These are phyloP conservation scores for Periophthalmodon schlosseri DNA, from an alignment of 2,113 vertebrate genomes.

Conservation along the genomic window DNA sequence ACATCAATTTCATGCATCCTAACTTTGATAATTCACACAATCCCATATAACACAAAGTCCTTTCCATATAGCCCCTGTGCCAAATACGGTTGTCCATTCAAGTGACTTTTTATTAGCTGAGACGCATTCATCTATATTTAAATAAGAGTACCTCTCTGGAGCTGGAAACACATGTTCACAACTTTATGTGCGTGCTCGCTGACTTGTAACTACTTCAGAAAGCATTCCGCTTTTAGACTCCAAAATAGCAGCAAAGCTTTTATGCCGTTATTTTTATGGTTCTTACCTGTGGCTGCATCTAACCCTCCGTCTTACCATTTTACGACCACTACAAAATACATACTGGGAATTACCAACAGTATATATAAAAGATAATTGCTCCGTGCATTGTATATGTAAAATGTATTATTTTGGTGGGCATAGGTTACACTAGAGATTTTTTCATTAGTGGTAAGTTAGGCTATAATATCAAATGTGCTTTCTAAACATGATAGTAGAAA, in stretches of 20 bases:
- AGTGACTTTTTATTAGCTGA: slow-evolving; percentile 45
- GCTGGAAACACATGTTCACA: slow-evolving; percentile 40
- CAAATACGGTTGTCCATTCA: slow-evolving; percentile 49
- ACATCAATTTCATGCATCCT: slow-evolving; percentile 1
- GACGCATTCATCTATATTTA: slow-evolving; percentile 61
- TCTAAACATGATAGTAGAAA: background rate
- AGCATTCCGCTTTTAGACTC: slow-evolving; percentile 25
- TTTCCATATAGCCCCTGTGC: slow-evolving; percentile 14
- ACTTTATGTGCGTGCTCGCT: slow-evolving; percentile 16
- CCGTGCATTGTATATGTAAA: background rate
- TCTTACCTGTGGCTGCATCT: slow-evolving; percentile 40
- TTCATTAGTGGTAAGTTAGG: background rate
- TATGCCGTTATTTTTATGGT: slow-evolving; percentile 4
- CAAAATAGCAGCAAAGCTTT: slow-evolving; percentile 40
- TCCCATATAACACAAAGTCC: slow-evolving; percentile 12
- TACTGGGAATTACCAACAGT: slow-evolving; percentile 66
- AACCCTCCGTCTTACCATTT: slow-evolving; percentile 30
- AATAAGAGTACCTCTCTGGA: slow-evolving; percentile 47
- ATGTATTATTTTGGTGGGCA: background rate
- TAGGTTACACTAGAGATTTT: background rate
- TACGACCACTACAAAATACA: slow-evolving; percentile 61
- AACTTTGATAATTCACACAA: slow-evolving; percentile 6
- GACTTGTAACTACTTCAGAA: slow-evolving; percentile 30
- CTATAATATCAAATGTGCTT: background rate
- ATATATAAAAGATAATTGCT: slow-evolving; percentile 23